These are phyloP conservation scores for Crenichthys baileyi DNA, from an alignment of 2,797 vertebrate species.

Conservation along the genomic window DNA sequence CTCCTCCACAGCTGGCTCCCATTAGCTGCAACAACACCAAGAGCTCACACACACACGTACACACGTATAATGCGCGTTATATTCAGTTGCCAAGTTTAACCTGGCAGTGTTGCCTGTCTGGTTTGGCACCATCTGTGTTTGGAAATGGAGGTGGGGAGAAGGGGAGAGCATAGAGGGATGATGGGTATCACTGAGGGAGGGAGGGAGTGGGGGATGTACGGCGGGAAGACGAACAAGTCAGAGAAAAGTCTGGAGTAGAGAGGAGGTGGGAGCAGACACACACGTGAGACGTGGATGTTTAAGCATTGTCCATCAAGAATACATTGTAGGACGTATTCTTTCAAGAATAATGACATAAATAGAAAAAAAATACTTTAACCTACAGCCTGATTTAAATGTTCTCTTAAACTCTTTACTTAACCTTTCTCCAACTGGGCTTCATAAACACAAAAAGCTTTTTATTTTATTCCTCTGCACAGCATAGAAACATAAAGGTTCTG, in stretches of 20 bases:
- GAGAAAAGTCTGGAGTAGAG: not conserved
- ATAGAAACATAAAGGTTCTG: too few relatives aligned
- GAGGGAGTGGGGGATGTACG: constrained; percentile 21
- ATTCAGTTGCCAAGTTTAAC: constrained; percentile 64
- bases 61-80: not conserved
- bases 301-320: not conserved
- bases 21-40: constrained; percentile 78
- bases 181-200: constrained; percentile 2
- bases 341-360: not conserved
- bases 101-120: constrained; percentile 63
- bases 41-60: constrained; percentile 23
- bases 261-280: not conserved
- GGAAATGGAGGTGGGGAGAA: constrained; percentile 50
- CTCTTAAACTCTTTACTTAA: not conserved
- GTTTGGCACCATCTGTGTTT: constrained; percentile 70
- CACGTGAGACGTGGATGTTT: not conserved
- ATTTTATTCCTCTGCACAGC: not conserved
- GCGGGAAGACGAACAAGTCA: constrained; percentile 15
- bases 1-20: constrained; percentile 81
- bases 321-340: not conserved
- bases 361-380: not conserved
- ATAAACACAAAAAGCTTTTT: not conserved
- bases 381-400: too few relatives aligned
- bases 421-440: not conserved
- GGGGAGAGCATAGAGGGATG: constrained; percentile 10